Base-by-base conservation (phyloP, 2,113 vertebrate species). In the Sisor rabdophorus region DNA sequence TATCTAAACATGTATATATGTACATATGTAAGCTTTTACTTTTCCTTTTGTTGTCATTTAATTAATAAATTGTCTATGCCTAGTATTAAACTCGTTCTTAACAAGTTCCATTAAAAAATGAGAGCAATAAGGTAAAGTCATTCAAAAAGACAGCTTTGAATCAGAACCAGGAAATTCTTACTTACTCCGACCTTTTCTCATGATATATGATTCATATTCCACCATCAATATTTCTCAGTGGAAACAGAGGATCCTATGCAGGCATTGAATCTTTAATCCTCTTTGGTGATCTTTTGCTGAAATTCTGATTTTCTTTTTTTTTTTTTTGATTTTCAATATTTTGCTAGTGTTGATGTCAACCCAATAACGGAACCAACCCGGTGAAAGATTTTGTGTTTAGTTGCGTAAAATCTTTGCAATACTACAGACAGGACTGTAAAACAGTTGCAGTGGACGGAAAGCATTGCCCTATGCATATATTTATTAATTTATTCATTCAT, bases 181-280 rank as follows among this genome's bases (percentile, higher is more conserved):
- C 85, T 87, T 83, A 80, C 85, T 86, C 81, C 74, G 84, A 84
- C 50, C 20, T 50, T 59, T 70, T 80, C 78, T 83, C 82, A 84
- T 81, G 76, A 83, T 85, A 82, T 75, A 6, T 83, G 83, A 85
- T 86, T 89, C 83, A 85, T 71, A 82, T 89, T 89, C 87, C 79
- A 85, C 84, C 87, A 81, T 36, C 69, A 1, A n/a, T 80, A 44
- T 82, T 82, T 83, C 84, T 85, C 69, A 86, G 80, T 87, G 85
- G 81, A 87, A 87, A 70, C 24, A 1, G 78, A 48, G 19, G 40
- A 80, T 67, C 60, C 85, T 76, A 78, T 5, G 76, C 81, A 61
- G 12, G 53, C 58, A 75, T 79, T 63, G 55, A 82, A 81, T 80
- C 83, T 88, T 88, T 89, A 81, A 90, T 91, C 86, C 85, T 81